Conservation (phyloP, 1,140 invertebrate genomes). For the Diorhabda elongata region DNA sequence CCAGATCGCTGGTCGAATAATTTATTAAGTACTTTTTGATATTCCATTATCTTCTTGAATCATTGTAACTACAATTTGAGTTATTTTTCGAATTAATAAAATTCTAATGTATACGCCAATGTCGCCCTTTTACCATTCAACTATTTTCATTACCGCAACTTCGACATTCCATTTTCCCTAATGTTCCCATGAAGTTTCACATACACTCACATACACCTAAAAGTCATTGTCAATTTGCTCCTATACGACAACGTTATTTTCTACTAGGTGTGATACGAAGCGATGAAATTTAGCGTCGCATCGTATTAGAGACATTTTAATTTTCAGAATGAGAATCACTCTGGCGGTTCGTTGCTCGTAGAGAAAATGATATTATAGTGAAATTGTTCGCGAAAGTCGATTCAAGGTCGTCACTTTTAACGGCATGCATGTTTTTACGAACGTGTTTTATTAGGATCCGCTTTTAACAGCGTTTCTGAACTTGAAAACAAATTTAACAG, state of each 20-base stretch:
- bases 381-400: background rate
- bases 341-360: background rate
- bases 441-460: too few species aligned
- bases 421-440: too few species aligned
- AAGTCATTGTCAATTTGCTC: conserved; percentile 2
- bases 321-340: background rate
- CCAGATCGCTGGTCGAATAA: too few species aligned
- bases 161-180: background rate
- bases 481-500: too few species aligned
- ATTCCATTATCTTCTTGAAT: too few species aligned
- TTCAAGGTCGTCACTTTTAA: background rate
- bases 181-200: background rate
- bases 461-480: too few species aligned
- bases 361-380: background rate
- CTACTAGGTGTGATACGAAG: background rate
- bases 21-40: too few species aligned
- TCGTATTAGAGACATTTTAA: background rate
- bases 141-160: background rate
- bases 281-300: background rate
- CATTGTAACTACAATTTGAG: too few species aligned
- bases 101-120: background rate
- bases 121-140: background rate
- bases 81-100: too few species aligned
- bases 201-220: background rate
- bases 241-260: background rate